Percentiles rank a stretch among this genome's conserved stretches.
Conservation (phyloP, 1,140 invertebrate genomes). For the Bombus difficillimus region DNA sequence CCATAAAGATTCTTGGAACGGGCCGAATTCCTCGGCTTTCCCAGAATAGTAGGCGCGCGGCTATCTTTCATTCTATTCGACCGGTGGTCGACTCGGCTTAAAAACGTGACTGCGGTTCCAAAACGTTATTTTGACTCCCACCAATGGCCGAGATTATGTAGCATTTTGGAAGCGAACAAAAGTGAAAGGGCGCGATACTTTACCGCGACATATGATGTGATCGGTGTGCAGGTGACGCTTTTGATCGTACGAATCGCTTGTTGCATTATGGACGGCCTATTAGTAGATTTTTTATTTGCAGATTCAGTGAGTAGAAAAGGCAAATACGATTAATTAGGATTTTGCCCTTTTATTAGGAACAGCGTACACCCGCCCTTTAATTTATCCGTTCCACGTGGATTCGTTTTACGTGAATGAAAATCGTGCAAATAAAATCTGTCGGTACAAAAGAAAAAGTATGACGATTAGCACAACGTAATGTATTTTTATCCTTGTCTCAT, state of each 20-base stretch:
- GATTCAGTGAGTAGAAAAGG: background rate
- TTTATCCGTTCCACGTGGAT: too few species aligned
- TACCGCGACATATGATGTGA: background rate
- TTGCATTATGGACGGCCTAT: background rate
- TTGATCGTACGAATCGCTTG: background rate
- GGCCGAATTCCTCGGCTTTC: slow-evolving; percentile 57
- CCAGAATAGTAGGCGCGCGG: slow-evolving; percentile 55
- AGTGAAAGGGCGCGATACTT: background rate
- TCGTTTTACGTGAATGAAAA: too few species aligned
- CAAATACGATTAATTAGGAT: background rate
- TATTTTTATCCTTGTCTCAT: too few species aligned
- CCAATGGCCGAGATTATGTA: slow-evolving; percentile 14
- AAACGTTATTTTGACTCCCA: slow-evolving; percentile 10
- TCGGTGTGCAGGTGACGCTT: background rate
- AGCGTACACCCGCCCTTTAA: too few species aligned
- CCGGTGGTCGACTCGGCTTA: background rate
- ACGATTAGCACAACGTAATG: too few species aligned
- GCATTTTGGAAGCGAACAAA: slow-evolving; percentile 7
- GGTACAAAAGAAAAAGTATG: too few species aligned
- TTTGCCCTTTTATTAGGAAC: background rate
- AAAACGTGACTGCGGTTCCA: background rate
- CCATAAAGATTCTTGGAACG: slow-evolving; percentile 67
- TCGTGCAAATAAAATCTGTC: too few species aligned
- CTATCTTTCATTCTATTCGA: slow-evolving; percentile 54
- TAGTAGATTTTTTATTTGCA: background rate